Percentiles rank a stretch among this genome's conserved stretches.
These are phyloP conservation scores for Proteles cristata DNA, from an alignment of 2,113 vertebrate genomes.

Conservation along the genomic window DNA sequence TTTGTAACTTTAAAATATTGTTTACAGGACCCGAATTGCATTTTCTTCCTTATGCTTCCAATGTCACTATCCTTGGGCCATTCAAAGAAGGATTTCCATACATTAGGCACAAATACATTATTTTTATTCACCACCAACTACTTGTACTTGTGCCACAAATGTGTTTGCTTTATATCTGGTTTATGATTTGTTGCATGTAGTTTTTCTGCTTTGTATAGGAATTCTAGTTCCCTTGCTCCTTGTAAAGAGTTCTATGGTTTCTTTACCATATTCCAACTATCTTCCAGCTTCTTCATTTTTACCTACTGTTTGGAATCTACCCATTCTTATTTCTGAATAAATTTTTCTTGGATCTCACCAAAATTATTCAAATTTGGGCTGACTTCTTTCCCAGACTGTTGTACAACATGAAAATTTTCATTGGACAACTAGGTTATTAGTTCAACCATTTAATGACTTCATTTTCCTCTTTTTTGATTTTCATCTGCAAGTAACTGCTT, in stretches of 20 bases:
- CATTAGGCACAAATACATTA: not conserved
- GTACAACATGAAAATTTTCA: not conserved
- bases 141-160: not conserved
- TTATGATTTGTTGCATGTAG: not conserved
- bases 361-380: not conserved
- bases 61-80: not conserved
- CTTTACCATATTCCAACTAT: not conserved
- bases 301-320: not conserved
- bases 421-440: not conserved
- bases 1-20: not conserved
- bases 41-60: not conserved
- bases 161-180: not conserved
- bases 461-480: not conserved
- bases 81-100: not conserved
- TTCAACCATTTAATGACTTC: not conserved
- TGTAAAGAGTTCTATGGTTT: not conserved
- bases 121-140: not conserved
- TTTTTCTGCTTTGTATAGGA: not conserved
- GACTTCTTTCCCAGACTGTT: not conserved
- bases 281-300: constrained; percentile 5
- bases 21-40: not conserved
- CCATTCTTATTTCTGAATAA: not conserved
- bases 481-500: not conserved
- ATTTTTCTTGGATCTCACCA: constrained; percentile 6
- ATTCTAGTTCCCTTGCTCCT: not conserved